phyloP scores from a whole-genome alignment of 2,888 invertebrate species.

The Neoascia interrupta region DNA sequence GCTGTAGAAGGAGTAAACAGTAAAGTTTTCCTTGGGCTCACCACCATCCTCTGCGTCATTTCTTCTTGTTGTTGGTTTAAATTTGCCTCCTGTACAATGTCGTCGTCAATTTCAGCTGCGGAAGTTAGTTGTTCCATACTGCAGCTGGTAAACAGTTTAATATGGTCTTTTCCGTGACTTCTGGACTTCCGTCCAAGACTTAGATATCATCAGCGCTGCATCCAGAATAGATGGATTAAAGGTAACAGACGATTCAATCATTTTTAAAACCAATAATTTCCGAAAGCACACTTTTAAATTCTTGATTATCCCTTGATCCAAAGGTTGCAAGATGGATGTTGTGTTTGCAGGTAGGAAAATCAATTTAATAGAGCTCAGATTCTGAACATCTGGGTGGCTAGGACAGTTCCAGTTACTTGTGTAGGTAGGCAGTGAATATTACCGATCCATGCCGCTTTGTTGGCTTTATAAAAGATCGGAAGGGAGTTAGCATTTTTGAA shows the following conservation, averaged over 20 bases:
- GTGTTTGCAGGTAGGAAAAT: conserved; percentile 1
- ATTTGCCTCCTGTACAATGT: neutral
- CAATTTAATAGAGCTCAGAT: neutral
- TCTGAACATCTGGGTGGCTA: neutral
- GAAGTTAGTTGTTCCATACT: neutral
- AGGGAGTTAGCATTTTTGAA: neutral
- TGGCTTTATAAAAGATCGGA: neutral
- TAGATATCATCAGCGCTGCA: neutral
- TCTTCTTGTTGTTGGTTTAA: neutral
- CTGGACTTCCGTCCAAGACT: neutral
- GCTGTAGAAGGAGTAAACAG: neutral
- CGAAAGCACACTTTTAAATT: neutral
- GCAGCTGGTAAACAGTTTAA: neutral
- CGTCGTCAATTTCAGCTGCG: neutral
- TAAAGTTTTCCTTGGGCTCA: neutral
- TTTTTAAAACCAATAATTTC: neutral
- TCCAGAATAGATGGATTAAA: neutral
- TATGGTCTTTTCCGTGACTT: neutral
- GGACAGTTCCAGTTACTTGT: neutral
- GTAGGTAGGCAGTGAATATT: neutral
- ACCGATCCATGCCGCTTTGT: neutral
- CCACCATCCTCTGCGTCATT: neutral
- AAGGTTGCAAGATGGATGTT: neutral
- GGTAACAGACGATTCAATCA: neutral
- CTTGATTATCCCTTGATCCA: neutral